These are phyloP conservation scores for Pterobdella sp. DNA, from an alignment of 2,888 invertebrate species.

Conservation along the genomic window DNA sequence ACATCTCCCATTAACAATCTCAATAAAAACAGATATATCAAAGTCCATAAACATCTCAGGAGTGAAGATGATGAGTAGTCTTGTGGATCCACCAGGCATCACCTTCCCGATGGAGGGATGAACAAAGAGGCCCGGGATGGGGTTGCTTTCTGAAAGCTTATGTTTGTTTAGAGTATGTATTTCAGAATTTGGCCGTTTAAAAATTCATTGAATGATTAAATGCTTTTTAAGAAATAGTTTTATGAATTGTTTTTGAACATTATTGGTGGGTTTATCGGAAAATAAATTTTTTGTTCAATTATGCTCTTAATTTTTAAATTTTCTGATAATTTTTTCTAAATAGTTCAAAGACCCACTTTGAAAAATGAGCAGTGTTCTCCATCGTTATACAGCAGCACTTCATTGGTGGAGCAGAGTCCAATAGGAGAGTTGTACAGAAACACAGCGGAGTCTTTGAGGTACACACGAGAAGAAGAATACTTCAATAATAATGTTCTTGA, in stretches of 20 bases:
- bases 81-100: constrained; percentile 48
- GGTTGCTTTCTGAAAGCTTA: constrained; percentile 50
- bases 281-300: too few relatives aligned
- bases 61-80: constrained; percentile 45
- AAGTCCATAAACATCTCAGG: constrained; percentile 47
- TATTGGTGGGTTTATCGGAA: too few relatives aligned
- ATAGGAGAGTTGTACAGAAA: constrained; percentile 41
- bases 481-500: too few relatives aligned
- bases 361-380: constrained; percentile 50
- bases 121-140: constrained; percentile 48
- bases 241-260: too few relatives aligned
- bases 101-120: constrained; percentile 49
- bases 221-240: too few relatives aligned
- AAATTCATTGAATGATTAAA: too few relatives aligned
- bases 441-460: constrained; percentile 38
- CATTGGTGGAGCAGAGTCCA: constrained; percentile 46
- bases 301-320: too few relatives aligned
- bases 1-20: constrained; percentile 47
- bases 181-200: too few relatives aligned
- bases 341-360: constrained; percentile 44
- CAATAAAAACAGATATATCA: constrained; percentile 38
- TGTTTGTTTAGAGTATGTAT: too few relatives aligned
- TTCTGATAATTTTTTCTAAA: too few relatives aligned
- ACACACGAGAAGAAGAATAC: background rate
- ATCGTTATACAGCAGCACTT: constrained; percentile 47